Evolutionary conservation across 2,888 invertebrate species (phyloP), one percentile per base, ranked within the genome.

Genomic region (Anarsia innoxiella): DNA sequence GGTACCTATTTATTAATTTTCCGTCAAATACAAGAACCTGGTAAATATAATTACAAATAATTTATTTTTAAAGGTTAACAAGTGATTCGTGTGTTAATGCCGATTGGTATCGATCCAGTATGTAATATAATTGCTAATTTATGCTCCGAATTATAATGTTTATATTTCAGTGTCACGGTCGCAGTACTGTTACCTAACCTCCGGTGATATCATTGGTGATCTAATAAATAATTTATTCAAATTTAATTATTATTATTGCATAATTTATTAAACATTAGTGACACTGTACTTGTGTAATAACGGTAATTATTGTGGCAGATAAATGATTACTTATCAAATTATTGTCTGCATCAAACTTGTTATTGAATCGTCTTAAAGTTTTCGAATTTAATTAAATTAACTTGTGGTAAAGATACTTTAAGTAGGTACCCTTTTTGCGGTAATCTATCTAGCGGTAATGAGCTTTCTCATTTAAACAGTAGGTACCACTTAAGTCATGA

Each of bases 81-180:
- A 15, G 27, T 29, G 36, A 23, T 23, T 32, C 28, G 11, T 26
- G 19, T 14, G 12, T 19, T 14, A 27, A 23, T 31, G n/a, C 11
- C 13, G 23, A 9, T 11, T 15, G 12, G 3, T 10, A 19, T 30
- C 6, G n/a, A 2, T n/a, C n/a, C n/a, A n/a, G n/a, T n/a, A n/a
- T 14, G 12, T 30, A 13, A 23, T 12, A 23, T 14, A 26, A 40
- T 48, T 42, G 44, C 43, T 50, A 49, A 52, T 50, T 46, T 45
- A 53, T 48, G 42, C 46, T 28, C 43, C 39, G 46, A 47, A 48
- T 43, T 44, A 41, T 31, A 23, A 3, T 36, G 28, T 31, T 34
- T 36, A 41, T 39, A 42, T 44, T 38, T 48, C 57, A 57, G 49
- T 53, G 56, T 54, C 56, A 56, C 32, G 54, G 56, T 37, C 49